These are phyloP conservation scores for Pachycephus smyrnensis DNA, from an alignment of 2,888 invertebrate genomes.

Conservation along the genomic window DNA sequence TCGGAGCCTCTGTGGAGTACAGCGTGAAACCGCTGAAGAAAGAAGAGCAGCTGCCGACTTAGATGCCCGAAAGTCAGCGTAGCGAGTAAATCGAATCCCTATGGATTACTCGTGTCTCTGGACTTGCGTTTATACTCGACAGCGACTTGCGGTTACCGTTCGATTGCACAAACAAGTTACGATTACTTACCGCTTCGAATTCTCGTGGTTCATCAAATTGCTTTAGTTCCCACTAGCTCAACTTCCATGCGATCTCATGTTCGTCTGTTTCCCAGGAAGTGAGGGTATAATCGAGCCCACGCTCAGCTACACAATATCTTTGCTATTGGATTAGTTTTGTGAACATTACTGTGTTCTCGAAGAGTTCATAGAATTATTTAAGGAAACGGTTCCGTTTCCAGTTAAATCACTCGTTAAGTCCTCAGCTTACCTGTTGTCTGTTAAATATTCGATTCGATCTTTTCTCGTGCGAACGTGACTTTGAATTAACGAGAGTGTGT, in stretches of 20 bases:
- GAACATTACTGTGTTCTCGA: background rate
- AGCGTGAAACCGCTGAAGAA: background rate
- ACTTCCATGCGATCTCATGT: background rate
- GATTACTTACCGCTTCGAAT: no score
- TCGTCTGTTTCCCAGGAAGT: background rate
- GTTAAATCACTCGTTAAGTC: background rate
- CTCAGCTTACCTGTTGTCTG: background rate
- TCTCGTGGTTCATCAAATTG: background rate
- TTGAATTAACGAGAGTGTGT: background rate
- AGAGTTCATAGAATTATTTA: background rate
- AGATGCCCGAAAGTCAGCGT: background rate
- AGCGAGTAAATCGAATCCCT: background rate
- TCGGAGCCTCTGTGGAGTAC: conserved; percentile 7
- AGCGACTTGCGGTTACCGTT: no score
- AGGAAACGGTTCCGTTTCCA: background rate
- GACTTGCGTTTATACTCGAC: no score
- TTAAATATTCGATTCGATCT: background rate
- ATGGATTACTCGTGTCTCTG: background rate
- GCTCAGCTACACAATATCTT: background rate
- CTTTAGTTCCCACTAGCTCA: background rate
- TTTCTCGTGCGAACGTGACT: background rate
- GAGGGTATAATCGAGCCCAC: background rate
- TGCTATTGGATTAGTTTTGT: background rate
- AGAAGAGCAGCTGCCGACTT: background rate
- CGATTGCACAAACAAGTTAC: no score